Base-by-base conservation (phyloP, 2,113 vertebrate genomes). In the Ameiurus melas region DNA sequence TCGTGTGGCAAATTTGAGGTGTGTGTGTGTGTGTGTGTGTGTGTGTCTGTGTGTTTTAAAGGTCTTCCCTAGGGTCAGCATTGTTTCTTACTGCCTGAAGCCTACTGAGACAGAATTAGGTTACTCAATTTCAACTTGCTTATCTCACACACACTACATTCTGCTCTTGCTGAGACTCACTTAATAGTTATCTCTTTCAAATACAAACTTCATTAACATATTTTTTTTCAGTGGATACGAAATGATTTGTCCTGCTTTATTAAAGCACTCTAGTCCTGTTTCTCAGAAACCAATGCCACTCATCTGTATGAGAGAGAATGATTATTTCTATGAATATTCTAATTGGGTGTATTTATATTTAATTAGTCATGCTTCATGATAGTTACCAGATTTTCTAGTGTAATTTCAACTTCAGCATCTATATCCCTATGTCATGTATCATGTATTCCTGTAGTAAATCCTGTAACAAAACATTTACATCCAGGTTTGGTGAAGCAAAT, bases 21-120 rank as follows among this genome's bases (percentile, higher is more conserved):
- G 13, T 85, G 53, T 68, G 36, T 84, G 70, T n/a, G 66, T 2
- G n/a, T 55, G n/a, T 55, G 57, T 33, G 81, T 47, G 36, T 83
- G 51, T 73, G 77, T 78, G 58, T 85, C 12, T 39, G 58, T 53
- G 36, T n/a, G 73, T 47, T 13, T 12, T 79, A 30, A 64, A 57
- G 55, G 73, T 20, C 39, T 88, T 86, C 16, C 36, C 25, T 58
- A 85, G 83, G 79, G 85, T 62, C 80, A 78, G 51, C 71, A 47
- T 39, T 78, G 66, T 88, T 75, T 57, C 88, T 77, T 68, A 78
- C 51, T 77, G 84, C 87, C 91, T 96, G 93, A 94, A 85, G 16
- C 71, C 81, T 68, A 25, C 84, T 36, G 51, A 87, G 87, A 90
- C 89, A 88, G 88, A 92, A 91, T 88, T 66, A 88, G 90, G 87